These are phyloP conservation scores for Notocelia uddmanniana DNA, from an alignment of 2,888 invertebrate species.

Conservation along the genomic window DNA sequence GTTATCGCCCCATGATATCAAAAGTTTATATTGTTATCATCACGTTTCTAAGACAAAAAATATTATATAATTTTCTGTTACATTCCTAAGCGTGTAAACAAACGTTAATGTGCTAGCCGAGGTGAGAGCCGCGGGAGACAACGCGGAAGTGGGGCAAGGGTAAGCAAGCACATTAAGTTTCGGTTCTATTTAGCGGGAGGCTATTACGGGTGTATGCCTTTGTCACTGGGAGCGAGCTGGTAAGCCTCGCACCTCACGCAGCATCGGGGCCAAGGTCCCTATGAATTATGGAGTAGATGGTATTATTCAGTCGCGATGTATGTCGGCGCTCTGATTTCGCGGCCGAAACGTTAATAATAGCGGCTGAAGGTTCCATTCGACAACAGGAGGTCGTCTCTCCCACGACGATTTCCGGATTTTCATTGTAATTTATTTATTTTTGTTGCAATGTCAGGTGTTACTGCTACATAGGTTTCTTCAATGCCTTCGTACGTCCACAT, in stretches of 20 bases:
- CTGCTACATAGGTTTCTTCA: constrained; percentile 30
- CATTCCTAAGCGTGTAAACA: neutral
- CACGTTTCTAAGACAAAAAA: neutral
- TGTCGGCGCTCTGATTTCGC: constrained; percentile 81
- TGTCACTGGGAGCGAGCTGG: constrained; percentile 50
- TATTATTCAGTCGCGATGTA: constrained; percentile 81
- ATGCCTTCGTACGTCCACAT: constrained; percentile 5
- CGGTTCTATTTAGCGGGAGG: constrained; percentile 37
- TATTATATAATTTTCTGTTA: neutral
- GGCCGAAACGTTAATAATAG: constrained; percentile 80
- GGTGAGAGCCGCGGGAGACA: constrained; percentile 20
- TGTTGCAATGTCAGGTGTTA: constrained; percentile 45
- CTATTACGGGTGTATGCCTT: constrained; percentile 37
- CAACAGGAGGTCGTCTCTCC: constrained; percentile 76
- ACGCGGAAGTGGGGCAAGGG: constrained; percentile 44
- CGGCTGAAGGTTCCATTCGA: constrained; percentile 79
- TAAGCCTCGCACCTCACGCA: constrained; percentile 57
- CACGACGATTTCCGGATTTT: constrained; percentile 72
- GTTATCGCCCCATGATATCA: neutral
- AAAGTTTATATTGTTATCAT: neutral
- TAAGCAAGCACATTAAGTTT: constrained; percentile 42
- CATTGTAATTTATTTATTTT: constrained; percentile 49
- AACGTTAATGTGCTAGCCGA: constrained; percentile 4
- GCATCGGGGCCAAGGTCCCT: constrained; percentile 81
- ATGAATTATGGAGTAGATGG: constrained; percentile 85